phyloP scores from a whole-genome alignment of 30 jellyfish, hydroid and myxozoan species.

The Aurelia aurita complex sp. Pacific region DNA sequence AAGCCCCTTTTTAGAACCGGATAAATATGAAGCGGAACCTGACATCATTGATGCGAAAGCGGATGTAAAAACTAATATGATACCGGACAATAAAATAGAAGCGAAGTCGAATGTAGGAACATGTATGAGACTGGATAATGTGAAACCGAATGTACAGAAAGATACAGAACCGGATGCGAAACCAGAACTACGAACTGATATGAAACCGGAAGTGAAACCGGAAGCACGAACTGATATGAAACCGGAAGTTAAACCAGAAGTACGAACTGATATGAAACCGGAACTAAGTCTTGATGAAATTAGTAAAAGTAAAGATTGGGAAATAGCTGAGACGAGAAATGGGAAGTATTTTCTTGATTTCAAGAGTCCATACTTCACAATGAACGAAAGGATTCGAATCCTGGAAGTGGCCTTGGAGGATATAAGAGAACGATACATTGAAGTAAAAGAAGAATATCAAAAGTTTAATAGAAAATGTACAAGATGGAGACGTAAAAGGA shows the following conservation, averaged over 20 bases:
- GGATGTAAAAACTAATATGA: too few species aligned
- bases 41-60: not conserved
- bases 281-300: not conserved
- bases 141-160: not conserved
- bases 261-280: not conserved
- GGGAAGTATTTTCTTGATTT: constrained; percentile 62
- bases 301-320: constrained; percentile 53
- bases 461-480: constrained; percentile 52
- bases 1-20: not conserved
- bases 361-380: constrained; percentile 64
- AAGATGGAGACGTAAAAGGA: constrained; percentile 18
- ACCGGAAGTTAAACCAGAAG: not conserved
- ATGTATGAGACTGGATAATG: not conserved
- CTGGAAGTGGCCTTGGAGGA: constrained; percentile 88
- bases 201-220: not conserved
- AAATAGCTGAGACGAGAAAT: constrained; percentile 24
- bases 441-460: constrained; percentile 66
- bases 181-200: not conserved
- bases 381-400: constrained; percentile 71
- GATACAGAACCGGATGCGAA: not conserved
- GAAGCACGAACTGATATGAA: not conserved
- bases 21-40: not conserved
- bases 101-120: too few species aligned
- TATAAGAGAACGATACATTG: constrained; percentile 77
- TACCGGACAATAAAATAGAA: too few species aligned